Evolutionary conservation across 2,888 invertebrate genomes (phyloP).

Genomic region (Amphipoea oculea): DNA sequence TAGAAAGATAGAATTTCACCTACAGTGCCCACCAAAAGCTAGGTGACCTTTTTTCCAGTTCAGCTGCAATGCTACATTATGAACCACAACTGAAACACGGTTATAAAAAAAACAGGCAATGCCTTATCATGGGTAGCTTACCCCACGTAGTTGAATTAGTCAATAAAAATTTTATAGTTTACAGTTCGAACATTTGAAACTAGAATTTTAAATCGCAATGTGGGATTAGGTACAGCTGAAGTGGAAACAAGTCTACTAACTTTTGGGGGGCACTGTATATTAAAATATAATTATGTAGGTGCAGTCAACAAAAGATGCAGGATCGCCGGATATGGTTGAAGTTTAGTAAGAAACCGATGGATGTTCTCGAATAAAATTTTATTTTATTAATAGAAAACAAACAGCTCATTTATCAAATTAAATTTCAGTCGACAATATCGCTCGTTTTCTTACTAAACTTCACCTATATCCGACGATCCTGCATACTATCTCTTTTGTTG

Average conservation of each 20-base stretch:
- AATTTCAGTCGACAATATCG: too few species aligned
- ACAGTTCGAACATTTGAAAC: not conserved
- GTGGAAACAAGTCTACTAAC: not conserved
- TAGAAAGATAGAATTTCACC: conserved; percentile 29
- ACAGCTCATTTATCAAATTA: too few species aligned
- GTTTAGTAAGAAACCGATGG: too few species aligned
- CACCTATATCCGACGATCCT: too few species aligned
- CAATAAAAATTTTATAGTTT: not conserved
- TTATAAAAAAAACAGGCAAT: not conserved
- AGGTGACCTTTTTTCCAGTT: not conserved
- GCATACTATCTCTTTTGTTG: too few species aligned
- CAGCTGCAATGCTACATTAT: not conserved
- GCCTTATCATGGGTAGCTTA: not conserved
- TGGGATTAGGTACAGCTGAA: not conserved
- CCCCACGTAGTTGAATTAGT: not conserved
- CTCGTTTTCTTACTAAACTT: too few species aligned
- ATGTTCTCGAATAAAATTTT: too few species aligned
- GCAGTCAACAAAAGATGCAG: too few species aligned
- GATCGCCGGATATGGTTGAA: too few species aligned
- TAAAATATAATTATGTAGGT: not conserved
- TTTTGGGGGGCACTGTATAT: not conserved
- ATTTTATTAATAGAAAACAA: too few species aligned
- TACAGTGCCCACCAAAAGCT: not conserved
- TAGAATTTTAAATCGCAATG: not conserved
- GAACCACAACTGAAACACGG: not conserved